Percentiles rank a stretch among this genome's conserved stretches.
Evolutionary conservation across 2,797 vertebrate species (phyloP).

Genomic region (Anniella stebbinsi): DNA sequence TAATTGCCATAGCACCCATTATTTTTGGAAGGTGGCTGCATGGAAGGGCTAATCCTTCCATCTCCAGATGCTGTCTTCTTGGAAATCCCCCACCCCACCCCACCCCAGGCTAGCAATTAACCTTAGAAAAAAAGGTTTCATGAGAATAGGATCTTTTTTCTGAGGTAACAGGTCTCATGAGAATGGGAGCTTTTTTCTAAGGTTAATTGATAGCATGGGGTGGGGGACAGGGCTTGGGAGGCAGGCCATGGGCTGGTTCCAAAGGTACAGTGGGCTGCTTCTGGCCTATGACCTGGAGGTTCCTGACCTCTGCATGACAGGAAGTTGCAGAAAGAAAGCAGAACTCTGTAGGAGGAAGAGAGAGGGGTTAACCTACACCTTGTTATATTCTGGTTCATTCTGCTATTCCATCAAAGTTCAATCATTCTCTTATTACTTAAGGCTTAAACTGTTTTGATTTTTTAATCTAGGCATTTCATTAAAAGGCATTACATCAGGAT

Average conservation of each 20-base stretch:
- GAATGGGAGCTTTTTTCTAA: not conserved
- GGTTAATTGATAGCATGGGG: not conserved
- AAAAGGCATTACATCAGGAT: conserved; percentile 19
- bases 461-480: conserved; percentile 1
- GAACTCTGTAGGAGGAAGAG: not conserved
- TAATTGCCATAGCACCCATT: not conserved
- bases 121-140: not conserved
- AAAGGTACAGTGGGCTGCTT: not conserved
- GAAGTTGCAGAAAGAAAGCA: not conserved
- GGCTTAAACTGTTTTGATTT: not conserved
- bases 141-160: not conserved
- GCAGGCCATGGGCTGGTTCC: not conserved
- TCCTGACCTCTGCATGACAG: not conserved
- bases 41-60: not conserved
- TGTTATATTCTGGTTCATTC: not conserved
- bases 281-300: not conserved
- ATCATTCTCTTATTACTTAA: not conserved
- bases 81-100: not conserved
- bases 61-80: not conserved
- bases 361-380: no score
- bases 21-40: not conserved
- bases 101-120: not conserved
- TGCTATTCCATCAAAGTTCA: not conserved
- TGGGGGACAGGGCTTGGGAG: not conserved
- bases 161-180: no score